Conservation (phyloP, 2,113 vertebrate species). For the Chroicocephalus ridibundus region DNA sequence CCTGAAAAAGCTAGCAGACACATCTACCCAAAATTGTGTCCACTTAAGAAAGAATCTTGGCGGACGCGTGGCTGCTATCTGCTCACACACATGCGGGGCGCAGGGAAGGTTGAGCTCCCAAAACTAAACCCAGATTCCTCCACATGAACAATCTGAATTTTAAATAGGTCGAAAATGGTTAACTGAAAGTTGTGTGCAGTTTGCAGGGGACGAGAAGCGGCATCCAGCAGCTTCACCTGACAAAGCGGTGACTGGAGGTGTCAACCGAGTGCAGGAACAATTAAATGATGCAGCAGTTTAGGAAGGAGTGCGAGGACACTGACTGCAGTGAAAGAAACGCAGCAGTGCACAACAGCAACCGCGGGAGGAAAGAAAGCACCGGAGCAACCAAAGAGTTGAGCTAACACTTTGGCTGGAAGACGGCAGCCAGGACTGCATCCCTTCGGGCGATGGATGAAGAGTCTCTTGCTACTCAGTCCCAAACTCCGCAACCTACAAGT, state of each 20-base stretch:
- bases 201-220: background rate
- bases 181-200: background rate
- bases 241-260: background rate
- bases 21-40: background rate
- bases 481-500: background rate
- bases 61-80: background rate
- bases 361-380: background rate
- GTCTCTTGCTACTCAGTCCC: background rate
- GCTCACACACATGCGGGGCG: background rate
- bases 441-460: background rate
- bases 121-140: background rate
- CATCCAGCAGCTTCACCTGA: background rate
- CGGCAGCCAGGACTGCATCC: background rate
- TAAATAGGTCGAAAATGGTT: background rate
- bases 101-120: background rate
- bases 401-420: background rate
- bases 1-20: background rate
- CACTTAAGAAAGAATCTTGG: background rate
- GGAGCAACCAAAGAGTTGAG: background rate
- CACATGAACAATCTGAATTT: background rate
- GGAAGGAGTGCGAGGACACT: background rate
- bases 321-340: background rate
- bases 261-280: background rate
- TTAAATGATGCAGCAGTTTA: background rate
- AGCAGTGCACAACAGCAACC: background rate